Evolutionary conservation across 2,797 vertebrate species (phyloP).

Genomic region (Falco concolor): DNA sequence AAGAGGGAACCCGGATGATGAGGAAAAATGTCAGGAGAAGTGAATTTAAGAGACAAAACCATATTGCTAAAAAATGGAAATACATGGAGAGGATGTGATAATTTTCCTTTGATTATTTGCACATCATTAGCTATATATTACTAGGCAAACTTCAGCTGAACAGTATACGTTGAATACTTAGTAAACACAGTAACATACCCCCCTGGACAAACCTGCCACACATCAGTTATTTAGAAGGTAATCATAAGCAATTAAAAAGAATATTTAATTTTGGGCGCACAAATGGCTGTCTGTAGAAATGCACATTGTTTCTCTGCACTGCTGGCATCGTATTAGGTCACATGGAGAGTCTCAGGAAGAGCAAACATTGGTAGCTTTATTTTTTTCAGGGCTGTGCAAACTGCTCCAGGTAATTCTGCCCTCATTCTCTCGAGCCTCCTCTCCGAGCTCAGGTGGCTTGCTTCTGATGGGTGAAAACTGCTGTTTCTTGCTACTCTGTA

Average conservation of each 20-base stretch:
- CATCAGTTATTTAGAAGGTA: neutral
- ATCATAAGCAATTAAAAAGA: neutral
- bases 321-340: neutral
- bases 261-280: neutral
- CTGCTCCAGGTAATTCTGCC: neutral
- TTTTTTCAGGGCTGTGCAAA: neutral
- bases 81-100: neutral
- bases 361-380: neutral
- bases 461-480: neutral
- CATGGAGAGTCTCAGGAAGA: neutral
- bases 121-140: neutral
- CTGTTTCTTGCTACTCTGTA: neutral
- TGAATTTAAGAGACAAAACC: neutral
- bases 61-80: neutral
- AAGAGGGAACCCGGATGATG: neutral
- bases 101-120: neutral
- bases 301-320: neutral
- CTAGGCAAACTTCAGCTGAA: neutral
- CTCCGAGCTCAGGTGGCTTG: neutral
- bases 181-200: neutral
- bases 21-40: neutral
- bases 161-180: neutral
- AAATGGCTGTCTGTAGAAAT: neutral
- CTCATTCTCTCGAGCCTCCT: neutral
- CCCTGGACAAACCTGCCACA: neutral